These are phyloP conservation scores for Nyctibius grandis DNA, from an alignment of 2,797 vertebrate species.

Conservation along the genomic window DNA sequence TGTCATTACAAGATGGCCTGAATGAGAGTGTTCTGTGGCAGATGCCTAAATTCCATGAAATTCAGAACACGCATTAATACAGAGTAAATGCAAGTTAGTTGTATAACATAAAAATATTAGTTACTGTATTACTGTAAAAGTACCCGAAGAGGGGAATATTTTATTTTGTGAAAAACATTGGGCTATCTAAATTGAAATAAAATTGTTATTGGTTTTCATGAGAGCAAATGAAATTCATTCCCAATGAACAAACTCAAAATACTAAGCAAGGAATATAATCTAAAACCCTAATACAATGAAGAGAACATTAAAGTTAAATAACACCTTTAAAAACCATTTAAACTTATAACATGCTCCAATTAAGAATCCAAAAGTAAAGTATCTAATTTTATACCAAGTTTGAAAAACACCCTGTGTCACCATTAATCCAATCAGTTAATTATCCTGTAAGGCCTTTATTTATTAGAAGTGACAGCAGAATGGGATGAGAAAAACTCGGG, in stretches of 20 bases:
- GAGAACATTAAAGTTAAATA: background rate
- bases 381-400: slow-evolving; percentile 6
- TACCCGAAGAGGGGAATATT: background rate
- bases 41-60: background rate
- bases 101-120: background rate
- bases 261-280: background rate
- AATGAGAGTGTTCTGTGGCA: background rate
- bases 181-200: background rate
- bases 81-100: background rate
- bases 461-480: slow-evolving; percentile 5
- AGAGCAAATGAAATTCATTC: background rate
- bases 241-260: background rate
- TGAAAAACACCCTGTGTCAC: slow-evolving; percentile 19
- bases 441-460: background rate
- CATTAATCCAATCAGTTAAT: background rate
- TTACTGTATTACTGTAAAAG: background rate
- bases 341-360: background rate
- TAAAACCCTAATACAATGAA: background rate
- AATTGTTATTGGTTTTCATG: background rate
- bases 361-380: background rate
- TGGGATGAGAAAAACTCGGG: background rate
- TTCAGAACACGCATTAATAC: background rate
- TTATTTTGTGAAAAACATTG: background rate
- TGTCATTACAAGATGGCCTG: background rate
- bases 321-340: background rate